phyloP scores from a whole-genome alignment of 2,797 vertebrate genomes.

The Periophthalmus magnuspinnatus region DNA sequence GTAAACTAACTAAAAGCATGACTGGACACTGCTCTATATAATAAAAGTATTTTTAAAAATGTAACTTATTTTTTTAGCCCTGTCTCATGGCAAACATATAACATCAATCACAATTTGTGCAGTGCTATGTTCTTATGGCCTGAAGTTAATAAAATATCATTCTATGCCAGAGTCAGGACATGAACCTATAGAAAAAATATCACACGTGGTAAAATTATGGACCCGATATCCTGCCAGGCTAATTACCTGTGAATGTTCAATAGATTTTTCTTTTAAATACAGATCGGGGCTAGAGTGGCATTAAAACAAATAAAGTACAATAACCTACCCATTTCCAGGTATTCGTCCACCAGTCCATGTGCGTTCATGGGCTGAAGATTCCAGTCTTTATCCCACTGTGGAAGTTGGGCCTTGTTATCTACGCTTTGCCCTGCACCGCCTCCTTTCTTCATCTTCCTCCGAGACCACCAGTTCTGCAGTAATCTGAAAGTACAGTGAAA shows the following conservation, averaged over 20 bases:
- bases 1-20: too few species aligned
- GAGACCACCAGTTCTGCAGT: conserved; percentile 99
- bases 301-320: neutral
- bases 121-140: too few species aligned
- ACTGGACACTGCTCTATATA: too few species aligned
- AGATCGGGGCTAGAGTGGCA: neutral
- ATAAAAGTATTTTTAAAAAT: too few species aligned
- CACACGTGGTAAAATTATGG: too few species aligned
- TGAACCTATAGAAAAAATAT: too few species aligned
- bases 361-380: conserved; percentile 98
- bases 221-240: neutral
- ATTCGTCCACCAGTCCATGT: conserved; percentile 96
- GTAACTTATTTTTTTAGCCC: too few species aligned
- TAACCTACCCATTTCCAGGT: conserved; percentile 93
- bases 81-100: too few species aligned
- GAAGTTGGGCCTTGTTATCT: conserved; percentile 87
- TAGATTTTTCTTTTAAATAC: neutral
- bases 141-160: too few species aligned
- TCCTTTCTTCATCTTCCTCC: conserved; percentile 91
- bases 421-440: conserved; percentile 84
- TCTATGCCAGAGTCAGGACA: too few species aligned
- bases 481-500: conserved; percentile 75
- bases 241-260: neutral
- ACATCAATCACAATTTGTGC: too few species aligned
- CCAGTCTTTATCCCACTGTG: conserved; percentile 99